Conservation (phyloP, 2,797 vertebrate genomes). For the Chrysocyon brachyurus region DNA sequence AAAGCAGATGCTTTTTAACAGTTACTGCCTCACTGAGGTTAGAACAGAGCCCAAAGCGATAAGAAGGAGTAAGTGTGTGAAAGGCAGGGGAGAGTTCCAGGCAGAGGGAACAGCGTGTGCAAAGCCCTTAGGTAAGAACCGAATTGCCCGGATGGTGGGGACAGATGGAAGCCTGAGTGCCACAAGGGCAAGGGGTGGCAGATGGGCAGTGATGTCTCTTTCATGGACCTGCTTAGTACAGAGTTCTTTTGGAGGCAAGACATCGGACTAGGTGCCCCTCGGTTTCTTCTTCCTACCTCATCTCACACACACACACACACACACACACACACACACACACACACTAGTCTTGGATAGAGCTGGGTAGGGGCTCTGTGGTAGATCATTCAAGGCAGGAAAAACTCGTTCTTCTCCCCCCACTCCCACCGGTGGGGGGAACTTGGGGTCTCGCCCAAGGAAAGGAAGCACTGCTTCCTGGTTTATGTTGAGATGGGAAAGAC, state of each 20-base stretch:
- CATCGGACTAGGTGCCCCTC: neutral
- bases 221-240: neutral
- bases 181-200: neutral
- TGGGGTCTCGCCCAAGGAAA: constrained; percentile 82
- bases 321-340: neutral
- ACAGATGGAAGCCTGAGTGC: neutral
- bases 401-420: constrained; percentile 62
- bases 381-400: constrained; percentile 70
- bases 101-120: neutral
- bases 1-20: neutral
- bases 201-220: neutral
- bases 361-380: constrained; percentile 11
- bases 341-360: neutral
- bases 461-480: constrained; percentile 85
- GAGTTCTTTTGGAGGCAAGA: neutral
- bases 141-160: neutral
- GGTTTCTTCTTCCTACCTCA: neutral
- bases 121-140: neutral
- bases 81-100: neutral
- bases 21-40: neutral
- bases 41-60: neutral
- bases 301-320: neutral
- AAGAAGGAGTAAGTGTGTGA: neutral
- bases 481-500: constrained; percentile 85
- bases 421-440: constrained; percentile 59